A percentile compares a stretch with the other conserved stretches of the same genome.
phyloP scores from a whole-genome alignment of 2,888 invertebrate species.

The Brenthis hecate region DNA sequence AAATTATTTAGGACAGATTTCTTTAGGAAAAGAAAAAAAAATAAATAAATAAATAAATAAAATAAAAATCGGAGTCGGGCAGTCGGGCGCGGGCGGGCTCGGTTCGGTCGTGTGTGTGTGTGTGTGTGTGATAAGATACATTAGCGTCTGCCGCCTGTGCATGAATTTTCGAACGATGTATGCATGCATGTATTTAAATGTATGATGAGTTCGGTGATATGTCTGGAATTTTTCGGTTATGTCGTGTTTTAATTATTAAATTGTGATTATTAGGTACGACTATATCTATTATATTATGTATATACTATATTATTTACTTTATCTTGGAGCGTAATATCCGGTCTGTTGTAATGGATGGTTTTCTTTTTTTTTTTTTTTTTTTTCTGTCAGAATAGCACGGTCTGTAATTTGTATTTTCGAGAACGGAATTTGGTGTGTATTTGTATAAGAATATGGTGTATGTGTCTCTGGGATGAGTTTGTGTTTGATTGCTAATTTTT shows the following conservation, averaged over 20 bases:
- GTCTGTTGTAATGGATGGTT: slow-evolving; percentile 24
- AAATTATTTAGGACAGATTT: too few relatives aligned
- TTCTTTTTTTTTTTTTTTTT: too few relatives aligned
- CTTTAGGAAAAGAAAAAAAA: too few relatives aligned
- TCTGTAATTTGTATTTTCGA: slow-evolving; percentile 2
- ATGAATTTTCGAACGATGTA: too few relatives aligned
- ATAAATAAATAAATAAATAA: too few relatives aligned
- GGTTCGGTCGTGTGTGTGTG: too few relatives aligned
- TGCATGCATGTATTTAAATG: too few relatives aligned
- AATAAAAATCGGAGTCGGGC: slow-evolving; percentile 34
- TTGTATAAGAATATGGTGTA: too few relatives aligned
- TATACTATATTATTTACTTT: slow-evolving; percentile 10
- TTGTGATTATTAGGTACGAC: slow-evolving; percentile 2
- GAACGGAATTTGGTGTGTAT: too few relatives aligned
- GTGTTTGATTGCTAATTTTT: slow-evolving; percentile 15
- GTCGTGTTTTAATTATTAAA: neutral
- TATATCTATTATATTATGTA: neutral
- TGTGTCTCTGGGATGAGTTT: neutral
- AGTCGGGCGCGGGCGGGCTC: slow-evolving; percentile 81
- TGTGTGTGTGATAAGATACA: too few relatives aligned
- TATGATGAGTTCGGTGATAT: slow-evolving; percentile 2
- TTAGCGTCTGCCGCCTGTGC: too few relatives aligned
- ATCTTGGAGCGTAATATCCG: slow-evolving; percentile 17
- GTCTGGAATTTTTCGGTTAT: slow-evolving; percentile 3
- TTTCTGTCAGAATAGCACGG: slow-evolving; percentile 68